Conservation (phyloP, 2,113 vertebrate species). For the Strix aluco region DNA sequence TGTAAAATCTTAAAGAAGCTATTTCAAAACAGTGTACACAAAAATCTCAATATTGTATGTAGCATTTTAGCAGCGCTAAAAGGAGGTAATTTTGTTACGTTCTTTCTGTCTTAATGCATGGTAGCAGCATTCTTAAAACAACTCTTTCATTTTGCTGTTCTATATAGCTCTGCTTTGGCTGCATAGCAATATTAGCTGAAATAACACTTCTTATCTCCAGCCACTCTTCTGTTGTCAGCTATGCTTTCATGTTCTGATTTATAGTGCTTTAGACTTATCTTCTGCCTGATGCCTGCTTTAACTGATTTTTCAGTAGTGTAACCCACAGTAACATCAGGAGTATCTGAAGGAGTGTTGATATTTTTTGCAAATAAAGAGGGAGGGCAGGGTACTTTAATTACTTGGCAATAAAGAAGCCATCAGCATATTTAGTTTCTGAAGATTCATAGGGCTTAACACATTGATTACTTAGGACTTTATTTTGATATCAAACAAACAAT, state of each 20-base stretch:
- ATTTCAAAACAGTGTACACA: neutral
- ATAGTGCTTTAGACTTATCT: neutral
- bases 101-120: neutral
- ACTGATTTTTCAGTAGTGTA: neutral
- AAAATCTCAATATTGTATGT: neutral
- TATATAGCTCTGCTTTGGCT: neutral
- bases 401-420: neutral
- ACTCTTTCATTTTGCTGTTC: neutral
- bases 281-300: neutral
- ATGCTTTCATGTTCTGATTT: neutral
- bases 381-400: neutral
- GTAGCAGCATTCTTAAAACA: neutral
- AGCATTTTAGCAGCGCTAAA: neutral
- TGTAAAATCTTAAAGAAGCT: neutral
- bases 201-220: neutral
- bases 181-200: neutral
- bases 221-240: neutral
- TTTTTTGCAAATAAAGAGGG: neutral
- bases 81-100: neutral
- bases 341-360: neutral
- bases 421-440: neutral
- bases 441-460: neutral
- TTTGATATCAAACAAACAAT: neutral
- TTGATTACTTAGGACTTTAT: neutral
- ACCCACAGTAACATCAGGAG: neutral